A percentile compares a stretch with the other conserved stretches of the same genome.
phyloP scores from a whole-genome alignment of 2,797 vertebrate species.

The Podarcis siculus region DNA sequence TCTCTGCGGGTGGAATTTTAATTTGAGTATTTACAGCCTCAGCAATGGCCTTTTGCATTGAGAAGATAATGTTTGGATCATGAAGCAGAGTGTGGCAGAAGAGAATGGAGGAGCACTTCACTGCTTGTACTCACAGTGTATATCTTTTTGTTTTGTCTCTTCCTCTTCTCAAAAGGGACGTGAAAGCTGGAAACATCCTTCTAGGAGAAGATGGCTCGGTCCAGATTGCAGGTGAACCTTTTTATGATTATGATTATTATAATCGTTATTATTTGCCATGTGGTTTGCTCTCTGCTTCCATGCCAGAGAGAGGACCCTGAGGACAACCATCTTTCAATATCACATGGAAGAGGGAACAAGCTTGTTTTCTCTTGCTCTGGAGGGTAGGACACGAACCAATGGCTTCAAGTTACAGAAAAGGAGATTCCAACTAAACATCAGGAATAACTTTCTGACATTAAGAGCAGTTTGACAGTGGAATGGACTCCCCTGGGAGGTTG shows the following conservation, averaged over 20 bases:
- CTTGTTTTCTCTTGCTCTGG: too few species aligned
- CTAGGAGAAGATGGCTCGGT: slow-evolving; percentile 94
- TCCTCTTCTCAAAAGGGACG: slow-evolving; percentile 81
- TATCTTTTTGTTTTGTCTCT: slow-evolving; percentile 33
- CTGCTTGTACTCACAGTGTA: background rate
- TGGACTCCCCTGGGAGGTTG: too few species aligned
- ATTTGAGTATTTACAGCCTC: background rate
- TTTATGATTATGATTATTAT: background rate
- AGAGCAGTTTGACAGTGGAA: too few species aligned
- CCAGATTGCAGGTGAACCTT: slow-evolving; percentile 90
- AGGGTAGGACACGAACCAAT: too few species aligned
- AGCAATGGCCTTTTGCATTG: background rate
- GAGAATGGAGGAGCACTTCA: too few species aligned
- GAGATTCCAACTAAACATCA: too few species aligned
- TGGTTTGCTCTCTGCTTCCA: background rate
- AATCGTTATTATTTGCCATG: background rate
- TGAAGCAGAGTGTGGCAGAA: too few species aligned
- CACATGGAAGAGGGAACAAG: too few species aligned
- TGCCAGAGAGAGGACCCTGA: background rate
- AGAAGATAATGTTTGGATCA: background rate
- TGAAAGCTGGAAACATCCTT: slow-evolving; percentile 96
- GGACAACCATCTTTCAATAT: too few species aligned
- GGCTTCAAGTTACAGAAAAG: too few species aligned
- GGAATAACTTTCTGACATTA: too few species aligned
- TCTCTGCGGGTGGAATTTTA: background rate